Conservation (phyloP, 2,113 vertebrate genomes). For the Dipodomys merriami region DNA sequence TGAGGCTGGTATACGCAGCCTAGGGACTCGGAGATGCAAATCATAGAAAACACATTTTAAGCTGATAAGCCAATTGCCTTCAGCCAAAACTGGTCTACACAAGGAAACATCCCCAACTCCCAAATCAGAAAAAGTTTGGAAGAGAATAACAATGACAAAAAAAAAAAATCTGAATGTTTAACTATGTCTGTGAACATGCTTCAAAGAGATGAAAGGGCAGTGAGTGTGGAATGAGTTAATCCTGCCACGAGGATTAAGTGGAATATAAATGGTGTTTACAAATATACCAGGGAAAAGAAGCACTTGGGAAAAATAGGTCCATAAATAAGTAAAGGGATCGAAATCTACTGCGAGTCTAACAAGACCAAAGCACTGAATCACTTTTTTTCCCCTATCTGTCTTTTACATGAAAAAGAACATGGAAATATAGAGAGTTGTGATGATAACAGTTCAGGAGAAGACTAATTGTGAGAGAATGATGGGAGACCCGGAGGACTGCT, state of each 20-base stretch:
- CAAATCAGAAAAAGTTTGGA: neutral
- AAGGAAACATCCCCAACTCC: slow-evolving; percentile 13
- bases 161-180: slow-evolving; percentile 8
- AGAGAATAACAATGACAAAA: neutral
- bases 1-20: neutral
- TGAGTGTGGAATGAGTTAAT: slow-evolving; percentile 66
- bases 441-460: neutral
- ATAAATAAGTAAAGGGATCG: slow-evolving; percentile 76
- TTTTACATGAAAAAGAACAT: slow-evolving; percentile 70
- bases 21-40: neutral
- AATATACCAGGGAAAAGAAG: slow-evolving; percentile 57
- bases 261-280: slow-evolving; percentile 76
- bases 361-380: slow-evolving; percentile 18
- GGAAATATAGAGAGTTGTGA: neutral
- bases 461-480: neutral
- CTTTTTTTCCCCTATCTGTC: slow-evolving; percentile 48
- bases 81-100: neutral
- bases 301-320: slow-evolving; percentile 65
- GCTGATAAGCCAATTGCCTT: slow-evolving; percentile 20
- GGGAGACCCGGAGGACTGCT: neutral
- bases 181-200: slow-evolving; percentile 37
- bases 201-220: slow-evolving; percentile 23
- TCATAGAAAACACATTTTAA: neutral
- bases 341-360: slow-evolving; percentile 61
- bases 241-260: slow-evolving; percentile 68